phyloP scores from a whole-genome alignment of 2,113 vertebrate genomes.

The Callipepla squamata region DNA sequence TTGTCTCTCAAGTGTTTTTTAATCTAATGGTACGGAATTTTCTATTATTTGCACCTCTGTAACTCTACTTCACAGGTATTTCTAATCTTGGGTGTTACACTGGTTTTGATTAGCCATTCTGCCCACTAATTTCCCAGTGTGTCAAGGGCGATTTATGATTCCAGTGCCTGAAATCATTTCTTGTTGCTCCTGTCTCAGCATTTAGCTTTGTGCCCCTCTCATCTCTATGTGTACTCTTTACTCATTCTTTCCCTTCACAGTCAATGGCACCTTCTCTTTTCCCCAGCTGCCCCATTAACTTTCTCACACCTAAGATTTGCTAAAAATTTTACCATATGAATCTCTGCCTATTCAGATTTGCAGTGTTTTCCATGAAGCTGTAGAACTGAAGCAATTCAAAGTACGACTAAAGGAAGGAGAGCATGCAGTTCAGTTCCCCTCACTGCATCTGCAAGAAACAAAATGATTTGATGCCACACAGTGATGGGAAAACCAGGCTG shows the following conservation, averaged over 20 bases:
- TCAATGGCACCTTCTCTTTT: not conserved
- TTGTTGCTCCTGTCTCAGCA: not conserved
- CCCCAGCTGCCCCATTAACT: not conserved
- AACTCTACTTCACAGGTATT: not conserved
- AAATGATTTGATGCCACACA: slow-evolving; percentile 32
- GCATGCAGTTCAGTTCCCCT: not conserved
- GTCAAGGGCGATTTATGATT: not conserved
- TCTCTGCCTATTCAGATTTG: not conserved
- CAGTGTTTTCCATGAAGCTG: not conserved
- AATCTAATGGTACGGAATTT: not conserved
- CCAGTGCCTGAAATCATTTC: not conserved
- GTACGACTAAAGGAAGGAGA: not conserved
- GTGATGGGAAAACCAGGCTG: not conserved
- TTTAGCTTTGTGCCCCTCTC: not conserved
- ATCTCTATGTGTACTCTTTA: not conserved
- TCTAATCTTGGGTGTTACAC: not conserved
- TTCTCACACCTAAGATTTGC: not conserved
- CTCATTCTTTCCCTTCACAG: not conserved
- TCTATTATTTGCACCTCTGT: not conserved
- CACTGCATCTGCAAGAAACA: not conserved
- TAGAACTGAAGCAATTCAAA: not conserved
- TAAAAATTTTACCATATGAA: not conserved
- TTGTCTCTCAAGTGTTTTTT: not conserved
- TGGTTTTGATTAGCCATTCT: not conserved
- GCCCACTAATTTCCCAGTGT: not conserved